Evolutionary conservation across 2,888 invertebrate species (phyloP).

Genomic region (Congeria kusceri): DNA sequence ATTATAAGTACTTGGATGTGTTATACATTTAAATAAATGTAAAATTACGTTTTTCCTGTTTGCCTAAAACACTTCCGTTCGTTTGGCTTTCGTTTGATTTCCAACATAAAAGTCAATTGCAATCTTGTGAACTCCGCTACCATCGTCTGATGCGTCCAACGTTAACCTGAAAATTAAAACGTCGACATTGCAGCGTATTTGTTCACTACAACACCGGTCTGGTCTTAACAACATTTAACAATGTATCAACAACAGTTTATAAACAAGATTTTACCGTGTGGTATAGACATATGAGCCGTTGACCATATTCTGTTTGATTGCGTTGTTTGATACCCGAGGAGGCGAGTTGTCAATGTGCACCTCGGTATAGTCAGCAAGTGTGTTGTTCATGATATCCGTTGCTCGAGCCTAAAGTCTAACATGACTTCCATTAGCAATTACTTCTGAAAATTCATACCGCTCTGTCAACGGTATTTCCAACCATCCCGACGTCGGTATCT

Average conservation of each 20-base stretch:
- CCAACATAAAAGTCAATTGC: constrained; percentile 8
- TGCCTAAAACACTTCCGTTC: constrained; percentile 1
- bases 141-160: constrained; percentile 25
- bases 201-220: too few relatives aligned
- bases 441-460: constrained; percentile 9
- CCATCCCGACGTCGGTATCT: constrained; percentile 22
- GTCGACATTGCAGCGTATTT: too few relatives aligned
- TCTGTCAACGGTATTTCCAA: constrained; percentile 1
- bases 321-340: constrained; percentile 9
- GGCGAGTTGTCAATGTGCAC: constrained; percentile 38
- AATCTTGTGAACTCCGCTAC: constrained; percentile 37
- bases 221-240: too few relatives aligned
- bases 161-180: constrained; percentile 20
- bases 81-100: neutral
- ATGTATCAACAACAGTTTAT: too few relatives aligned
- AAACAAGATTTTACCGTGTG: too few relatives aligned
- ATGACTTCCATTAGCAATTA: constrained; percentile 13
- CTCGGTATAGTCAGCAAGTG: constrained; percentile 27
- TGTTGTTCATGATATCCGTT: constrained; percentile 40
- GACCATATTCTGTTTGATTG: neutral
- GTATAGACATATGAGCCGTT: constrained; percentile 28
- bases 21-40: neutral
- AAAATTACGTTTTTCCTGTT: constrained; percentile 27
- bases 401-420: constrained; percentile 41
- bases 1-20: neutral